Evolutionary conservation across 2,888 invertebrate genomes (phyloP).

Genomic region (Parnassius glacialis): DNA sequence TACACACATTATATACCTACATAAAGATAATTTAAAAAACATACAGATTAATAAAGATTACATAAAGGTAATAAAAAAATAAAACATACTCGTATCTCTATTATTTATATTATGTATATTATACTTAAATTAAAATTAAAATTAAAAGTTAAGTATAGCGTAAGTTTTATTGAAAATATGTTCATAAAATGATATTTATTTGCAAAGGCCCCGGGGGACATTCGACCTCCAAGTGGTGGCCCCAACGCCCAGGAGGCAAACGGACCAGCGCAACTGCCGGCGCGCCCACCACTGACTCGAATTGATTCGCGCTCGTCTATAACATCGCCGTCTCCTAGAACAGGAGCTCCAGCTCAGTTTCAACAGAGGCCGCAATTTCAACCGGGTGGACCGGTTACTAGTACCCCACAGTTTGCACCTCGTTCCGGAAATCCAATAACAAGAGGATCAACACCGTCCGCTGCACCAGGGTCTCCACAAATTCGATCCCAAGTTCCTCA

Average conservation of each 20-base stretch:
- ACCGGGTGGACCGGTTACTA: conserved; percentile 67
- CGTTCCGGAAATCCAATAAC: conserved; percentile 54
- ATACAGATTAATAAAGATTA: too few species aligned
- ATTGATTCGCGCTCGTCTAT: conserved; percentile 67
- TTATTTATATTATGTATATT: too few species aligned
- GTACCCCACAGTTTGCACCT: conserved; percentile 56
- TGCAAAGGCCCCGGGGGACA: conserved; percentile 61
- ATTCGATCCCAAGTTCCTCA: conserved; percentile 52
- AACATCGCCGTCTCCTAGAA: conserved; percentile 54
- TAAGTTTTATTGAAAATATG: too few species aligned
- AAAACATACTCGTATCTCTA: too few species aligned
- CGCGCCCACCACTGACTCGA: conserved; percentile 62
- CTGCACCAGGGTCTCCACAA: conserved; percentile 54
- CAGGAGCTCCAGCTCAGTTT: conserved; percentile 47
- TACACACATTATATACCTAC: too few species aligned
- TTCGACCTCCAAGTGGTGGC: conserved; percentile 56
- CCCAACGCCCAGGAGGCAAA: conserved; percentile 48
- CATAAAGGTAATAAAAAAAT: too few species aligned
- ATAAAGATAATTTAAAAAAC: too few species aligned
- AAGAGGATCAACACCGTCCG: conserved; percentile 53
- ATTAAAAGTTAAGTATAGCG: too few species aligned
- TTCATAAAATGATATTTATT: conserved; percentile 34
- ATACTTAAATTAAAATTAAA: too few species aligned
- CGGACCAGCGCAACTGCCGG: conserved; percentile 49
- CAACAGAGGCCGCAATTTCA: conserved; percentile 69